Conservation (phyloP, 1,140 invertebrate genomes). For the Drosophila ercepeae region DNA sequence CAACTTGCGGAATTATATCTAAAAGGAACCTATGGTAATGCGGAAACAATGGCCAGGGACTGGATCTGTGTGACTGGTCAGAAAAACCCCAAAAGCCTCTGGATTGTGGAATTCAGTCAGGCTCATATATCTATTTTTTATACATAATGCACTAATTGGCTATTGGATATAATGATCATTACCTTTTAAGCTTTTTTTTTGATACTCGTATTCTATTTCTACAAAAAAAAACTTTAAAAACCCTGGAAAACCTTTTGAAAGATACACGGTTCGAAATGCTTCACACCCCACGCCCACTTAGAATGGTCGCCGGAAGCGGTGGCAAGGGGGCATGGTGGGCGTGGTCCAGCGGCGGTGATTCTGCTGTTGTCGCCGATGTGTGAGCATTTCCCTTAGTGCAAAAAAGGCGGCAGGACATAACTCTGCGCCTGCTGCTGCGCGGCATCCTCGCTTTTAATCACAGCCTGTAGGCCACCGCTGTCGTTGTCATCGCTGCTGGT, state of each 20-base stretch:
- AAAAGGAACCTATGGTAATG: slow-evolving; percentile 74
- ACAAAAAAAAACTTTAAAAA: not conserved
- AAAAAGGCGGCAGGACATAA: slow-evolving; percentile 83
- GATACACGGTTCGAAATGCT: slow-evolving; percentile 57
- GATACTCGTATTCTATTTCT: too few species aligned
- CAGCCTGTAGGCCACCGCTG: slow-evolving; percentile 67
- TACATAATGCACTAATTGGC: not conserved
- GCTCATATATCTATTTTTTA: not conserved
- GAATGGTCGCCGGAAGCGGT: slow-evolving; percentile 68
- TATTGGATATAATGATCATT: not conserved
- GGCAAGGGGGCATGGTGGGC: slow-evolving; percentile 13
- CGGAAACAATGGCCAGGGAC: slow-evolving; percentile 25
- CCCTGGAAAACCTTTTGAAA: not conserved
- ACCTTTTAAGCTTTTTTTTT: too few species aligned
- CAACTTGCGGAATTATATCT: slow-evolving; percentile 42
- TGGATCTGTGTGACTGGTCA: not conserved
- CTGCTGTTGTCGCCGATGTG: slow-evolving; percentile 69
- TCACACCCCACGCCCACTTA: slow-evolving; percentile 51
- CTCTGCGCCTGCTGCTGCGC: slow-evolving; percentile 70
- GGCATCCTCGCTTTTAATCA: slow-evolving; percentile 79
- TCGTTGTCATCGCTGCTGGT: slow-evolving; percentile 59
- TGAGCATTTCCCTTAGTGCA: slow-evolving; percentile 83
- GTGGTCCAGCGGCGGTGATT: slow-evolving; percentile 43
- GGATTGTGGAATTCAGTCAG: not conserved
- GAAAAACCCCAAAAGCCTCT: not conserved